Conservation (phyloP, 1,140 invertebrate species). For the Callitettix versicolor region DNA sequence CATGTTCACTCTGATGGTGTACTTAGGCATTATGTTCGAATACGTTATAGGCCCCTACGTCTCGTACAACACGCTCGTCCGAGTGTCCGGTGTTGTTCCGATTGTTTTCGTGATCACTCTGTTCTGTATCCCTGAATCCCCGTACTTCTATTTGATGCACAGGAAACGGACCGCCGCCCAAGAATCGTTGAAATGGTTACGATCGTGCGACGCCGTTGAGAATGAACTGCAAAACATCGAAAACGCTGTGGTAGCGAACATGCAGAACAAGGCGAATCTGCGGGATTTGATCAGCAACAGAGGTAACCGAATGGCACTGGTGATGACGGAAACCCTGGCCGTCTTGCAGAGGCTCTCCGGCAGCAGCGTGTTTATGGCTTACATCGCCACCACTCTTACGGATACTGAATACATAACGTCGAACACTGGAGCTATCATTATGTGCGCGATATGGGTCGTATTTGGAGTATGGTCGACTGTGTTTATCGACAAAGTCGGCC, state of each 20-base stretch:
- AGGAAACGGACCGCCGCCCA: constrained; percentile 47
- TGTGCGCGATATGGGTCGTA: constrained; percentile 29
- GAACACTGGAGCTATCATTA: constrained; percentile 7
- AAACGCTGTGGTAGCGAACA: constrained; percentile 13
- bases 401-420: constrained; percentile 22
- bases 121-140: constrained; percentile 69
- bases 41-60: constrained; percentile 65
- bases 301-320: constrained; percentile 42
- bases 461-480: constrained; percentile 29
- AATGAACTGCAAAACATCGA: constrained; percentile 19
- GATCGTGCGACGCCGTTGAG: constrained; percentile 32
- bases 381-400: constrained; percentile 60
- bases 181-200: constrained; percentile 50
- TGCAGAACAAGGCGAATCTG: constrained; percentile 12
- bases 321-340: constrained; percentile 51
- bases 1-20: constrained; percentile 56
- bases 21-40: constrained; percentile 61
- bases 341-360: constrained; percentile 66
- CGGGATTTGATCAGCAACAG: constrained; percentile 11
- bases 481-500: constrained; percentile 29
- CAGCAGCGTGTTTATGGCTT: constrained; percentile 60
- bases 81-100: constrained; percentile 47
- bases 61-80: constrained; percentile 51
- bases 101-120: constrained; percentile 52
- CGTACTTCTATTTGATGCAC: constrained; percentile 52